These are phyloP conservation scores for Sphaeramia orbicularis DNA, from an alignment of 2,797 vertebrate species.

Conservation along the genomic window DNA sequence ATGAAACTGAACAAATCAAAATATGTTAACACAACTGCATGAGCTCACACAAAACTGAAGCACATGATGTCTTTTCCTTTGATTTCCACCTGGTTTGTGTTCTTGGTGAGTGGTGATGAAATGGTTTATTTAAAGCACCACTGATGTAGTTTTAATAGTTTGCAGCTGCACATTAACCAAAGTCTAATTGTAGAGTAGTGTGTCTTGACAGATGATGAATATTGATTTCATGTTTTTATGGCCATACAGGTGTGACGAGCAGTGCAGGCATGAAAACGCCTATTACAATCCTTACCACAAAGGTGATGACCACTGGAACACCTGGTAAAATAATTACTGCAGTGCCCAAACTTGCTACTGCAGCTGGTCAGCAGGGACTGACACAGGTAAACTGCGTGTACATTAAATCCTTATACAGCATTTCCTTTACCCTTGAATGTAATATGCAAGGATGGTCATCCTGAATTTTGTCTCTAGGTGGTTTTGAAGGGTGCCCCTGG, in stretches of 20 bases:
- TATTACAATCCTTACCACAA: slow-evolving; percentile 94
- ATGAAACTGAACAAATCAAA: no score
- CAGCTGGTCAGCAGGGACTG: slow-evolving; percentile 91
- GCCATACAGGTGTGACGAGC: slow-evolving; percentile 88
- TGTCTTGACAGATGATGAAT: neutral
- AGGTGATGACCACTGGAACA: slow-evolving; percentile 94
- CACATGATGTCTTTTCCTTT: neutral
- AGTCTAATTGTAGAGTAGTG: neutral
- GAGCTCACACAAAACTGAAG: neutral
- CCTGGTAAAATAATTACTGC: slow-evolving; percentile 95
- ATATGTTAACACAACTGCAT: no score
- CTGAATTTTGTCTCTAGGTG: slow-evolving; percentile 81
- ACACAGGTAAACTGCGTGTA: slow-evolving; percentile 87
- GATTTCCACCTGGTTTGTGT: neutral
- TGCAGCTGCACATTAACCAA: neutral
- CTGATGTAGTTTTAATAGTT: neutral
- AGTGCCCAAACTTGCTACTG: slow-evolving; percentile 90
- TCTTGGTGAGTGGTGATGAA: neutral
- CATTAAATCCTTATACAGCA: neutral
- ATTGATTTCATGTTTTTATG: slow-evolving; percentile 14
- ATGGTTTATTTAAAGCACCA: neutral
- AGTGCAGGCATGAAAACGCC: slow-evolving; percentile 92
- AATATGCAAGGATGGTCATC: neutral
- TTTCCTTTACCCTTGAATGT: neutral
- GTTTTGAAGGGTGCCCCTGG: slow-evolving; percentile 93